phyloP scores from a whole-genome alignment of 2,888 invertebrate species.

The Dione vanillae region DNA sequence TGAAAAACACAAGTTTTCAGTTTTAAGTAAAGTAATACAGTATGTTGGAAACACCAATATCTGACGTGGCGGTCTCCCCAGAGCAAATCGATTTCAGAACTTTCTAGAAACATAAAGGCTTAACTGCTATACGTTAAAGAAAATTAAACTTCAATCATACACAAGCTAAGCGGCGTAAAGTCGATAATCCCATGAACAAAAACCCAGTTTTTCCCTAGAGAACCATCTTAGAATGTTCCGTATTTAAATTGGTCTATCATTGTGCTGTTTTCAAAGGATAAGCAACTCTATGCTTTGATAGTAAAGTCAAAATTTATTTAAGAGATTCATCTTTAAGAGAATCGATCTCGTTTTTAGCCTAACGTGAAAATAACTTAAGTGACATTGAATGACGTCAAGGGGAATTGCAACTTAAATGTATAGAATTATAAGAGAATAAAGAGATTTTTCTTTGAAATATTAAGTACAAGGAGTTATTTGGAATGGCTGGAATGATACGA shows the following conservation, averaged over 20 bases:
- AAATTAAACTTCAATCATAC: slow-evolving; percentile 51
- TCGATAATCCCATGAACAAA: slow-evolving; percentile 55
- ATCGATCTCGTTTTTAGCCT: slow-evolving; percentile 74
- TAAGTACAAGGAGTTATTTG: slow-evolving; percentile 63
- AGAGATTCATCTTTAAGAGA: slow-evolving; percentile 66
- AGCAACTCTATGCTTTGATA: slow-evolving; percentile 34
- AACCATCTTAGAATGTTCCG: slow-evolving; percentile 81
- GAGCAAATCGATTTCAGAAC: slow-evolving; percentile 77
- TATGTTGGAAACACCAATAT: slow-evolving; percentile 57
- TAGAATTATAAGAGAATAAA: not conserved
- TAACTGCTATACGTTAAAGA: slow-evolving; percentile 51
- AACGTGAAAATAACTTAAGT: slow-evolving; percentile 56
- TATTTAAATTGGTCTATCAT: slow-evolving; percentile 79
- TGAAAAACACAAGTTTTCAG: not conserved
- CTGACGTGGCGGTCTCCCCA: slow-evolving; percentile 69
- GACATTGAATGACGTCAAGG: slow-evolving; percentile 43
- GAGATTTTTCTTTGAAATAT: slow-evolving; percentile 48
- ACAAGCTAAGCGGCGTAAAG: slow-evolving; percentile 37
- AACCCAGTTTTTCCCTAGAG: slow-evolving; percentile 78
- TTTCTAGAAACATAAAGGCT: slow-evolving; percentile 55
- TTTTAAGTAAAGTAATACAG: slow-evolving; percentile 44
- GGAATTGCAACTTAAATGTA: slow-evolving; percentile 51
- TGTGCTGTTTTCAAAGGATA: slow-evolving; percentile 50
- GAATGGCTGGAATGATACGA: slow-evolving; percentile 71
- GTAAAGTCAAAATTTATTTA: slow-evolving; percentile 51